Base-by-base conservation (phyloP, 2,797 vertebrate genomes). In the Leuciscus waleckii region DNA sequence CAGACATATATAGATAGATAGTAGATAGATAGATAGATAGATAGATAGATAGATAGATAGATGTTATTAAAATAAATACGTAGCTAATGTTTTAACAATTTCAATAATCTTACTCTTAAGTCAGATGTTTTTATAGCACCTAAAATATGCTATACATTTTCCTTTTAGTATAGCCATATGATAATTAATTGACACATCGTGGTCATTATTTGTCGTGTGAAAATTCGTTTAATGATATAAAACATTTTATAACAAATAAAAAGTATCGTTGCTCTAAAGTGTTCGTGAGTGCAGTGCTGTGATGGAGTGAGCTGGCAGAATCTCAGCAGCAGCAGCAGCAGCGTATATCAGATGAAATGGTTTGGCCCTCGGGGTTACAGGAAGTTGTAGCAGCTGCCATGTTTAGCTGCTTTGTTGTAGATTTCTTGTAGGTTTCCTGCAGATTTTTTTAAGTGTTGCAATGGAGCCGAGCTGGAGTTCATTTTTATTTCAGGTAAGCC, bases 381-480 rank as follows among this genome's bases (percentile, higher is more conserved):
- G 94, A 95, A 96, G 95, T 93, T 93, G 92, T 91, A 92, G 88
- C 77, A 49, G 92, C 93, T 93, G 93, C 94, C 93, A 93, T 95
- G 93, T 95, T 95, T 90, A 91, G 93, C 93, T 85, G 95, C 95
- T 96, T 96, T 95, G 95, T 96, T 95, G 83, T 85, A 85, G 83
- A 85, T 85, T 85, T 85, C 83, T 85, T 85, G 83, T 85, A 85
- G 83, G 76, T 85, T 85, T 85, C 83, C 83, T 79, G 83, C 83
- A 85, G 83, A 85, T 73, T 85, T 79, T 78, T 84, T 58, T 73
- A 91, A 93, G 93, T 92, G 91, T 92, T 93, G 94, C 93, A 91
- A 96, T 96, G 95, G 95, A 96, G 91, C 91, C 94, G 92, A 95
- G 95, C 93, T 96, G 95, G 95, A 96, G 95, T 94, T 93, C 95